Conservation (phyloP, 2,113 vertebrate genomes). For the Crotalus horridus region DNA sequence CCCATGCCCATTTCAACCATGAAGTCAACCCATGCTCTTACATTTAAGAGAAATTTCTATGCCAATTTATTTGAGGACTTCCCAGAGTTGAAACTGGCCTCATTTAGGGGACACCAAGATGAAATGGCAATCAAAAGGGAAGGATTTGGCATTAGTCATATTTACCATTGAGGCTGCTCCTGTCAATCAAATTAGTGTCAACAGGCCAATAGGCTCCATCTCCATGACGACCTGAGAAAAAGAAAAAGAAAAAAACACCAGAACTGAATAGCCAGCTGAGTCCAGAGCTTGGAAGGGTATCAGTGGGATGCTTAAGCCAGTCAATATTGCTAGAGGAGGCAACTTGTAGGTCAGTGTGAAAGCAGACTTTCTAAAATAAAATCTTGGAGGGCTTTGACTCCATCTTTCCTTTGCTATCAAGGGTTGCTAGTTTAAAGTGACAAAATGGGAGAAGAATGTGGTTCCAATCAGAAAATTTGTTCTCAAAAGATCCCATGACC, state of each 20-base stretch:
- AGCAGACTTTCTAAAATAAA: neutral
- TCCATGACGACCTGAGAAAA: conserved; percentile 83
- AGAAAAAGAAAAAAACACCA: conserved; percentile 4
- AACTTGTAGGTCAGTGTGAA: neutral
- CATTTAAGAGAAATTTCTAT: neutral
- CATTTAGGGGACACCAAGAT: no score
- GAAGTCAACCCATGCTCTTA: neutral
- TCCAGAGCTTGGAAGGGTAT: neutral
- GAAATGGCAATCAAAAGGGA: neutral
- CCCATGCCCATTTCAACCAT: neutral
- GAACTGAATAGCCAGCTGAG: neutral
- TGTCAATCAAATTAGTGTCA: conserved; percentile 87
- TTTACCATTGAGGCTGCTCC: conserved; percentile 90
- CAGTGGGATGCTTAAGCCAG: neutral
- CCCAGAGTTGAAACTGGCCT: neutral
- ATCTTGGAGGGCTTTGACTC: neutral
- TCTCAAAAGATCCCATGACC: neutral
- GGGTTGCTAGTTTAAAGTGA: conserved; percentile 12
- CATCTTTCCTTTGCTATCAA: neutral
- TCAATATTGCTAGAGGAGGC: neutral
- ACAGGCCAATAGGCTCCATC: conserved; percentile 88
- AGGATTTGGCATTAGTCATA: conserved; percentile 13
- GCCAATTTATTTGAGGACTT: neutral
- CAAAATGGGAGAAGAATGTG: neutral
- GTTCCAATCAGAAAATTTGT: neutral